Percentiles rank a stretch among this genome's conserved stretches.
phyloP scores from a whole-genome alignment of 2,113 vertebrate genomes.

The Macrotis lagotis region DNA sequence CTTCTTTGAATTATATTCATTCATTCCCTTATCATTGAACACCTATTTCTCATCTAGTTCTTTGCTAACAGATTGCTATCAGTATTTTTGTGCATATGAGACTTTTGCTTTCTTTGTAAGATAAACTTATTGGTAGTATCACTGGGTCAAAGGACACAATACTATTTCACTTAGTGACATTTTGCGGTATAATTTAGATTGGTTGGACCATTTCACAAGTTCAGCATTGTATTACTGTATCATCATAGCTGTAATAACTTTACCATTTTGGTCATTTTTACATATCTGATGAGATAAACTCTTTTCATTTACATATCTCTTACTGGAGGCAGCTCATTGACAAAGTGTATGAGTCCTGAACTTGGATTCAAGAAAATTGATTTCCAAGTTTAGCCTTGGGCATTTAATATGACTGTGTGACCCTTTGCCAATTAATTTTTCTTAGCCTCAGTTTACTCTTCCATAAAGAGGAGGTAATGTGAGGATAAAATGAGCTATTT shows the following conservation, averaged over 20 bases:
- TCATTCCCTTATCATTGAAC: not conserved
- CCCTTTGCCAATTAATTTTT: no score
- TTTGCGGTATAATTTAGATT: not conserved
- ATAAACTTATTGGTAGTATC: not conserved
- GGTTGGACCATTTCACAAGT: not conserved
- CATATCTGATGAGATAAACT: not conserved
- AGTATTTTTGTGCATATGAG: not conserved
- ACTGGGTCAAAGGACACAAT: not conserved
- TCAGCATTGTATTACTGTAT: not conserved
- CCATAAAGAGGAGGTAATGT: no score
- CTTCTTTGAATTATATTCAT: not conserved
- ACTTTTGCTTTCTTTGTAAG: not conserved
- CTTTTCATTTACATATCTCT: not conserved
- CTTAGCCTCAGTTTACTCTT: no score
- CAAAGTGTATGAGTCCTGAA: not conserved
- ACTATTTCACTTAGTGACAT: not conserved
- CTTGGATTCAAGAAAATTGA: not conserved
- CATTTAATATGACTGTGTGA: no score
- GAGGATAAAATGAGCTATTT: no score
- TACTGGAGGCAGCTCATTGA: not conserved
- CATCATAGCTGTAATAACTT: not conserved
- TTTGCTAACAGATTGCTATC: no score
- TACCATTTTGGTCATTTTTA: not conserved
- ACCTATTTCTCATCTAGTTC: not conserved
- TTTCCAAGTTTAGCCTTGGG: not conserved